A percentile compares a stretch with the other conserved stretches of the same genome.
phyloP scores from a whole-genome alignment of 2,888 invertebrate genomes.

The Podabrus alpinus region DNA sequence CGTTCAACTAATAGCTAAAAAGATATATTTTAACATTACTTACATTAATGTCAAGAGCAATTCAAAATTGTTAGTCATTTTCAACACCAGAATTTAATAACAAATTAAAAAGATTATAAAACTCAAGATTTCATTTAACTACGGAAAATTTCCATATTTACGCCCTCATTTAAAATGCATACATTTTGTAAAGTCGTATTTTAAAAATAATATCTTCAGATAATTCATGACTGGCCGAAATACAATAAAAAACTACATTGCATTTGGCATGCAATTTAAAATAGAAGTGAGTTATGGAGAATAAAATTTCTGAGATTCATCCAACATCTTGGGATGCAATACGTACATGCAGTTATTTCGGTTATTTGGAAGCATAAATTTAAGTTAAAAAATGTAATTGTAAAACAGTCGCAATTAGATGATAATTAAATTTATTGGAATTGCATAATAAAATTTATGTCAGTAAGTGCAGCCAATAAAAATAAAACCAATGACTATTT shows the following conservation, averaged over 20 bases:
- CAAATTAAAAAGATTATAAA: background rate
- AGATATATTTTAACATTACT: background rate
- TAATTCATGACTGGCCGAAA: background rate
- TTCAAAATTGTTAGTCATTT: background rate
- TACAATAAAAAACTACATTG: background rate
- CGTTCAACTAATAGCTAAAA: background rate
- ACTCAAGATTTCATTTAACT: background rate
- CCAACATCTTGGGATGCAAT: background rate
- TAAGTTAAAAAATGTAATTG: too few relatives aligned
- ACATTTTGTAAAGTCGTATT: background rate
- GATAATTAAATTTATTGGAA: constrained; percentile 18
- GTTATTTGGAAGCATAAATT: too few relatives aligned
- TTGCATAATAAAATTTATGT: constrained; percentile 21
- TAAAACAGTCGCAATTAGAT: background rate
- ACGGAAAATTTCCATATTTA: background rate
- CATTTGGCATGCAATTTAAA: background rate
- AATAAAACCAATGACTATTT: constrained; percentile 16
- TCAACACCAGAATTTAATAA: background rate
- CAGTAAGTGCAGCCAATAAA: constrained; percentile 20
- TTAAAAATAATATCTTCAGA: background rate
- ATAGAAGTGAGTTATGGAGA: background rate
- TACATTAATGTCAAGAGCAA: background rate
- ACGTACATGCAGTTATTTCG: background rate
- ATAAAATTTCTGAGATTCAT: background rate
- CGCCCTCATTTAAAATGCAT: background rate